These are phyloP conservation scores for Lethenteron camtschaticum DNA, from an alignment of 2,113 vertebrate genomes.

Conservation along the genomic window DNA sequence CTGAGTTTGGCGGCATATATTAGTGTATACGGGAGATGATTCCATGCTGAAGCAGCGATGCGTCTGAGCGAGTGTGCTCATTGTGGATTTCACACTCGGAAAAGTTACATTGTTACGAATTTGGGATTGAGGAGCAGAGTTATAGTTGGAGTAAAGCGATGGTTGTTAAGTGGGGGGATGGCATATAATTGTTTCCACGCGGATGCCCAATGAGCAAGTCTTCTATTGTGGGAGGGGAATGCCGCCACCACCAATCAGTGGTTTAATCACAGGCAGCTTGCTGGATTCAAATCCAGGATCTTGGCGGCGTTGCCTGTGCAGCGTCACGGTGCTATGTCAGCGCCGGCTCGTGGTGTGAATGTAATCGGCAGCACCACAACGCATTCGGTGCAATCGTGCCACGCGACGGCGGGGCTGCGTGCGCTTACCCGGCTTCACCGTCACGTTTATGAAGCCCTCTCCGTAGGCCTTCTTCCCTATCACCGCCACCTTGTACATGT, in stretches of 20 bases:
- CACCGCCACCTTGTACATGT: constrained; percentile 66
- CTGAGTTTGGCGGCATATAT: too few species aligned
- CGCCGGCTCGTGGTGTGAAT: not conserved
- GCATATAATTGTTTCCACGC: not conserved
- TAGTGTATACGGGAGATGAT: too few species aligned
- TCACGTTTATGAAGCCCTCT: constrained; percentile 81
- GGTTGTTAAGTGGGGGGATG: not conserved
- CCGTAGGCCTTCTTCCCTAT: constrained; percentile 41
- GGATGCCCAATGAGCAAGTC: not conserved
- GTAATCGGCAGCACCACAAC: not conserved
- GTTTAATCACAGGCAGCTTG: not conserved
- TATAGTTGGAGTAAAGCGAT: not conserved
- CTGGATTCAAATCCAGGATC: not conserved
- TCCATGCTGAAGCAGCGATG: too few species aligned
- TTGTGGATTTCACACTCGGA: too few species aligned
- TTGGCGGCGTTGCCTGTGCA: not conserved
- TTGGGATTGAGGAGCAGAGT: not conserved
- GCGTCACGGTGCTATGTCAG: not conserved
- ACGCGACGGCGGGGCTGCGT: not conserved
- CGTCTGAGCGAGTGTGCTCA: too few species aligned
- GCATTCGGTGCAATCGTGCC: not conserved
- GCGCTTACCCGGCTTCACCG: constrained; percentile 64
- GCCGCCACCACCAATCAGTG: too few species aligned
- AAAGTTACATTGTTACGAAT: not conserved
- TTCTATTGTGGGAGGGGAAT: not conserved